These are phyloP conservation scores for Cotesia vestalis DNA, from an alignment of 1,140 invertebrate species.

Conservation along the genomic window DNA sequence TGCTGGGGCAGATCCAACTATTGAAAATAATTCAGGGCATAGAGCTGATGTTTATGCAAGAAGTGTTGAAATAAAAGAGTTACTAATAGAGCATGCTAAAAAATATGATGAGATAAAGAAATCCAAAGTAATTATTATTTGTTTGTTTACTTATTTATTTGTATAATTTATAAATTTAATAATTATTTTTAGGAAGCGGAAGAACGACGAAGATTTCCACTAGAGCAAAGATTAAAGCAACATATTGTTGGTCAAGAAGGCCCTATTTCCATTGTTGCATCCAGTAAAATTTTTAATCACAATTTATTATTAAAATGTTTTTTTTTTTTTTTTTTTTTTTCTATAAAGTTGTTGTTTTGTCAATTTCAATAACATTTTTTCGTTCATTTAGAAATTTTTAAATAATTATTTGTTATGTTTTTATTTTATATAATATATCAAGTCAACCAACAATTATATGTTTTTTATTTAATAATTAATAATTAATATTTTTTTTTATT, in stretches of 20 bases:
- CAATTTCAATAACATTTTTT: conserved; percentile 20
- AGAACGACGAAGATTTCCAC: conserved; percentile 84
- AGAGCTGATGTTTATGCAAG: conserved; percentile 80
- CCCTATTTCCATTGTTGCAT: conserved; percentile 85
- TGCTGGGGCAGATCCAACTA: conserved; percentile 75
- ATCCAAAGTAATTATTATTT: conserved; percentile 52
- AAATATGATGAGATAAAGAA: conserved; percentile 58
- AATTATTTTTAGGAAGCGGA: conserved; percentile 73
- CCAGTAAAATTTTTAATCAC: conserved; percentile 66
- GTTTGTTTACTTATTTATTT: conserved; percentile 25
- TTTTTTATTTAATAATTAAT: no score
- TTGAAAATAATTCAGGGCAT: conserved; percentile 82
- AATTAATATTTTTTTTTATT: no score
- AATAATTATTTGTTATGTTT: conserved; percentile 8
- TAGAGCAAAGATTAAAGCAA: conserved; percentile 87
- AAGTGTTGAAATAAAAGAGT: conserved; percentile 68
- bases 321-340: conserved; percentile 1
- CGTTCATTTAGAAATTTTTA: not conserved
- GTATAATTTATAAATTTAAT: no score
- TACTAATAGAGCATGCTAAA: conserved; percentile 57
- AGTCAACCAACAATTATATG: no score
- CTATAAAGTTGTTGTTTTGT: conserved; percentile 13
- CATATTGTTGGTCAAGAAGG: conserved; percentile 90
- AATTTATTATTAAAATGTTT: no score
- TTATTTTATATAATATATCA: no score